Percentiles rank a stretch among this genome's conserved stretches.
These are phyloP conservation scores for Myotis planiceps DNA, from an alignment of 2,797 vertebrate species.

Conservation along the genomic window DNA sequence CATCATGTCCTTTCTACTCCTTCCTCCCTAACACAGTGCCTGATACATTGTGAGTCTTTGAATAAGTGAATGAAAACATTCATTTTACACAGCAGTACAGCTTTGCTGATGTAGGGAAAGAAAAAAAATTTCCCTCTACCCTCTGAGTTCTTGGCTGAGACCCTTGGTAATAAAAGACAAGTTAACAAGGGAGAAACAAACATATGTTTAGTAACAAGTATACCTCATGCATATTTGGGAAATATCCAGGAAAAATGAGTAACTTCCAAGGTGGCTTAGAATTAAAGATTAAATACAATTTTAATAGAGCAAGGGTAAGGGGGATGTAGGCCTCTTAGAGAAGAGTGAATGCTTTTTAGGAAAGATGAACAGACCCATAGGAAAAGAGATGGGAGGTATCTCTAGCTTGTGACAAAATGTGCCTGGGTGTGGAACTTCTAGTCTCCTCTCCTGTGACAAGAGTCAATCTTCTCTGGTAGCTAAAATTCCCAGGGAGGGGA, in stretches of 20 bases:
- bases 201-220: background rate
- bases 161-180: background rate
- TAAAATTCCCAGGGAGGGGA: background rate
- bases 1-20: background rate
- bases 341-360: background rate
- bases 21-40: background rate
- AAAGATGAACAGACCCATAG: background rate
- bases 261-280: background rate
- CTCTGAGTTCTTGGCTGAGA: background rate
- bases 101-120: background rate
- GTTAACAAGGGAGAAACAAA: background rate
- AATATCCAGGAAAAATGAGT: background rate
- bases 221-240: background rate
- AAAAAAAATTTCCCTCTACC: background rate
- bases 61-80: background rate
- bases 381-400: background rate
- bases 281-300: background rate
- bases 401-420: background rate
- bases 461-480: background rate
- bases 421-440: background rate
- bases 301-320: background rate
- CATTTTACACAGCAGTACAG: background rate
- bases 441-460: background rate
- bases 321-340: background rate
- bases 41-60: background rate